phyloP scores from a whole-genome alignment of 1,140 invertebrate species.

The Vanessa tameamea region DNA sequence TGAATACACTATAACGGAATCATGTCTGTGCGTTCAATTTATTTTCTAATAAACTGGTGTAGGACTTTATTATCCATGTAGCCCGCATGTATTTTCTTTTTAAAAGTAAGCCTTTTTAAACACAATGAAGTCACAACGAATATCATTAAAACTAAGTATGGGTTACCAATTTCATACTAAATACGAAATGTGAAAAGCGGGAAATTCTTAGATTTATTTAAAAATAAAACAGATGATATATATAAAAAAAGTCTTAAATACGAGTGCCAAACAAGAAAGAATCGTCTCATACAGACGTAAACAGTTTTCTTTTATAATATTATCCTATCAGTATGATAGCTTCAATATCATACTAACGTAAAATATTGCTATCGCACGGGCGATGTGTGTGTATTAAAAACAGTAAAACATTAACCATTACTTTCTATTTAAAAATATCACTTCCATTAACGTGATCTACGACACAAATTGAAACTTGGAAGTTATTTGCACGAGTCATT shows the following conservation, averaged over 20 bases:
- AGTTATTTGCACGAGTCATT: slow-evolving; percentile 60
- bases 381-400: not conserved
- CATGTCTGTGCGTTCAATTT: too few relatives aligned
- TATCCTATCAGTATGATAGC: slow-evolving; percentile 15
- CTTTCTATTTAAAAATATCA: not conserved
- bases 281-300: slow-evolving; percentile 14
- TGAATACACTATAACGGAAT: not conserved
- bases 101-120: too few relatives aligned
- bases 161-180: too few relatives aligned
- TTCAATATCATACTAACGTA: not conserved
- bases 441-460: too few relatives aligned
- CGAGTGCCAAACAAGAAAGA: slow-evolving; percentile 7
- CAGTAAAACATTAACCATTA: not conserved
- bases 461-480: slow-evolving; percentile 47
- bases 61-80: too few relatives aligned
- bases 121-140: too few relatives aligned
- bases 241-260: slow-evolving; percentile 10
- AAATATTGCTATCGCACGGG: not conserved
- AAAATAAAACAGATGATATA: not conserved
- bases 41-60: too few relatives aligned
- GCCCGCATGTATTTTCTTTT: too few relatives aligned
- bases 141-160: too few relatives aligned
- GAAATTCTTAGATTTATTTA: not conserved
- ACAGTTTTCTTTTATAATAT: slow-evolving; percentile 25
- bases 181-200: too few relatives aligned